phyloP scores from a whole-genome alignment of 2,113 vertebrate genomes.

The Gavialis gangeticus region DNA sequence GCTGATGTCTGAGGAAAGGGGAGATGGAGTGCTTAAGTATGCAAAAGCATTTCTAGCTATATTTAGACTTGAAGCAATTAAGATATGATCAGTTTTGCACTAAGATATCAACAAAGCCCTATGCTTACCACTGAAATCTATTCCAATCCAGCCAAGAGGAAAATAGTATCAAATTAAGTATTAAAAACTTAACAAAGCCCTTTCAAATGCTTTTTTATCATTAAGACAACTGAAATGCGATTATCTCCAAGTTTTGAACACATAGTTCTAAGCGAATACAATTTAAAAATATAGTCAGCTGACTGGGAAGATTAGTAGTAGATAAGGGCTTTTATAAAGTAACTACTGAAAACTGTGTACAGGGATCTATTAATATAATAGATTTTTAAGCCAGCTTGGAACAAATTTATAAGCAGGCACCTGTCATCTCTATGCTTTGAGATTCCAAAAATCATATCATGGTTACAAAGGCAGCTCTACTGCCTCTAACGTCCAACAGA shows the following conservation, averaged over 20 bases:
- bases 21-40: slow-evolving; percentile 2
- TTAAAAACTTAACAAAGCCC: background rate
- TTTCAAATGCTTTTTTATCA: background rate
- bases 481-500: background rate
- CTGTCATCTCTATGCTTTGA: background rate
- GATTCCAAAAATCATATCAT: background rate
- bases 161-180: background rate
- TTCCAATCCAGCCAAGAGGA: background rate
- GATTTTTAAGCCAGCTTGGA: background rate
- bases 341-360: background rate
- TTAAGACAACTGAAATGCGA: slow-evolving; percentile 25
- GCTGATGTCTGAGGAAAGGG: slow-evolving; percentile 8
- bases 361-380: background rate
- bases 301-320: slow-evolving; percentile 1
- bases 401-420: background rate
- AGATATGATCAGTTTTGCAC: background rate
- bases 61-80: background rate
- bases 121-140: background rate
- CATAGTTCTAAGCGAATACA: slow-evolving; percentile 14
- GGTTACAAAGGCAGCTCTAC: background rate
- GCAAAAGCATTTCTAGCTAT: background rate
- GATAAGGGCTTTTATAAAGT: background rate
- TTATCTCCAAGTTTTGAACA: slow-evolving; percentile 28
- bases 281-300: slow-evolving; percentile 40
- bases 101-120: background rate